Evolutionary conservation across 2,888 invertebrate genomes (phyloP).

Genomic region (Noctua janthe): DNA sequence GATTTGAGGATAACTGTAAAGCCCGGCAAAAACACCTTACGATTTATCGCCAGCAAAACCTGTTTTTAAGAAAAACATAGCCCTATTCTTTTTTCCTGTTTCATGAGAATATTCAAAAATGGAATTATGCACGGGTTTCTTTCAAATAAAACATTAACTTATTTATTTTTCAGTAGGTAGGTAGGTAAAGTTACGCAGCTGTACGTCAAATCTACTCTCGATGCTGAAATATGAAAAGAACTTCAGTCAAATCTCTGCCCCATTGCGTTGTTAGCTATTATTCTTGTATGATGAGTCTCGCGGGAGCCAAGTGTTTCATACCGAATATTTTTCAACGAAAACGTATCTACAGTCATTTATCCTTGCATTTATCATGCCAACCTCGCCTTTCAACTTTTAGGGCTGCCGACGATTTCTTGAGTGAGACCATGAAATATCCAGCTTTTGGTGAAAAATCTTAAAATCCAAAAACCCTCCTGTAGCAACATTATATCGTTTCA

Average conservation of each 20-base stretch:
- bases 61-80: not conserved
- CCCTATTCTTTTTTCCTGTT: not conserved
- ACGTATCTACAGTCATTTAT: slow-evolving; percentile 67
- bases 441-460: not conserved
- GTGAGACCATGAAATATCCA: not conserved
- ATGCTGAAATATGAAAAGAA: slow-evolving; percentile 46
- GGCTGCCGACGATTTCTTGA: slow-evolving; percentile 41
- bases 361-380: slow-evolving; percentile 69
- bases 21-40: not conserved
- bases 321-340: slow-evolving; percentile 63
- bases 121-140: not conserved
- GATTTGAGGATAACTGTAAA: slow-evolving; percentile 22
- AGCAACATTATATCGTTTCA: no score
- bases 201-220: slow-evolving; percentile 6
- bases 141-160: not conserved
- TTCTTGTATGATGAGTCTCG: slow-evolving; percentile 55
- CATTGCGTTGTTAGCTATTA: slow-evolving; percentile 48
- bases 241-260: slow-evolving; percentile 50
- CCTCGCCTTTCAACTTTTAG: slow-evolving; percentile 50
- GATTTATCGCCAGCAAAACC: not conserved
- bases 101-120: not conserved
- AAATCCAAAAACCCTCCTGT: no score
- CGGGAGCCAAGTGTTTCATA: slow-evolving; percentile 60
- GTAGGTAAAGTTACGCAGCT: not conserved
- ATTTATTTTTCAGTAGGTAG: not conserved